phyloP scores from a whole-genome alignment of 53 echinoderm and acorn worm genomes.

The Antedon mediterranea region DNA sequence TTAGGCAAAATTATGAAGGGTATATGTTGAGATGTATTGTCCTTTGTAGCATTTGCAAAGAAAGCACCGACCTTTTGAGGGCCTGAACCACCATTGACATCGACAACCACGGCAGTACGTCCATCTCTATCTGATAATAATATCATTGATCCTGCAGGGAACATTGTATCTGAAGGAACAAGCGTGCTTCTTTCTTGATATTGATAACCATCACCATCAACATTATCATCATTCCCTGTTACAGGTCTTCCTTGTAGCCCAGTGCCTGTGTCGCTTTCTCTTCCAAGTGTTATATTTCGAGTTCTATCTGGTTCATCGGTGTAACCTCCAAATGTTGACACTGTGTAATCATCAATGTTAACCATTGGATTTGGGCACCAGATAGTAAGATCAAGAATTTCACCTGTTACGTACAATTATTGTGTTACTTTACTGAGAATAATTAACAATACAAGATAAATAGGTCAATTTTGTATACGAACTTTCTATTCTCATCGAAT shows the following conservation, averaged over 20 bases:
- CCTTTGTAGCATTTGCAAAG: neutral
- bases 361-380: neutral
- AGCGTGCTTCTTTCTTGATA: neutral
- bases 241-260: neutral
- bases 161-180: neutral
- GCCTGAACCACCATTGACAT: neutral
- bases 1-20: neutral
- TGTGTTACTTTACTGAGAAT: no score
- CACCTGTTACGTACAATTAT: neutral
- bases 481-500: no score
- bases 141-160: neutral
- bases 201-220: no score
- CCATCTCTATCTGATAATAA: neutral
- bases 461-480: no score
- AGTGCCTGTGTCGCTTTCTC: neutral
- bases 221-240: neutral
- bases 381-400: neutral
- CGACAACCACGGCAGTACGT: neutral
- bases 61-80: neutral
- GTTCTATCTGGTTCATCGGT: neutral
- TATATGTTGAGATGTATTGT: neutral
- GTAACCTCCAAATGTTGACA: neutral
- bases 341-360: neutral
- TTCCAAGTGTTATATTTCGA: neutral
- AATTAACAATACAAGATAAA: no score